These are phyloP conservation scores for Synanthedon andrenaeformis DNA, from an alignment of 2,888 invertebrate species.

Conservation along the genomic window DNA sequence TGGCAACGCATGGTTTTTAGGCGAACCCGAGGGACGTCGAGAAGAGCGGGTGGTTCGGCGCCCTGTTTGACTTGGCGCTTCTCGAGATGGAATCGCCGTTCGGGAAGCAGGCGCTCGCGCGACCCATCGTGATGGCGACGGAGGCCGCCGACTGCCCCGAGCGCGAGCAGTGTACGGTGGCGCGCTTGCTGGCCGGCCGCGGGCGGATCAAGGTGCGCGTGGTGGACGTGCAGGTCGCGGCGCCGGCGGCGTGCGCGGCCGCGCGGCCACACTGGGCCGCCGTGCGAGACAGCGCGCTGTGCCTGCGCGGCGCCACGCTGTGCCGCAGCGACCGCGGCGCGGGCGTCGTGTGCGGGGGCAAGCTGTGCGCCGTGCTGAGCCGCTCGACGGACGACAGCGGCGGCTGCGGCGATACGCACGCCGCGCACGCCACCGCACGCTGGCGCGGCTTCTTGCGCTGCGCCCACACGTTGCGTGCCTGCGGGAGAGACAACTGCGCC, in stretches of 20 bases:
- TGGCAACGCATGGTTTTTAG: too few relatives aligned
- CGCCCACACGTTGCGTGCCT: conserved; percentile 33
- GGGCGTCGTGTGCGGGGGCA: conserved; percentile 47
- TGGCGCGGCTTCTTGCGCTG: conserved; percentile 47
- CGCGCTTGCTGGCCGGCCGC: conserved; percentile 4
- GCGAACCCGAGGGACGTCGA: too few relatives aligned
- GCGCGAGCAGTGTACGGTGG: conserved; percentile 1
- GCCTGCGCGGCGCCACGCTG: conserved; percentile 32
- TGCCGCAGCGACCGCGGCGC: conserved; percentile 42
- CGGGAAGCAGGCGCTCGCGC: conserved; percentile 21
- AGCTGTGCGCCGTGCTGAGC: conserved; percentile 46
- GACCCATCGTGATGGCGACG: conserved; percentile 38
- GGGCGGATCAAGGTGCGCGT: conserved; percentile 14
- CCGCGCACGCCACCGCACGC: conserved; percentile 32
- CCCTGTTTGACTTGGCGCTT: conserved; percentile 30
- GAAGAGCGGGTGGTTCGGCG: conserved; percentile 7
- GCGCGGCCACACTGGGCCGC: conserved; percentile 24
- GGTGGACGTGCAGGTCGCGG: conserved; percentile 8
- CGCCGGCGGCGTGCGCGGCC: conserved; percentile 16
- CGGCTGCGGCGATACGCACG: conserved; percentile 31
- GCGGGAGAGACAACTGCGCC: conserved; percentile 30
- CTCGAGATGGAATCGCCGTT: conserved; percentile 40
- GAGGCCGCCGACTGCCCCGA: conserved; percentile 17
- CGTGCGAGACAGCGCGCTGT: conserved; percentile 25
- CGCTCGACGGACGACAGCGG: conserved; percentile 13